Evolutionary conservation across 2,888 invertebrate genomes (phyloP).

Genomic region (Clostera curtula): DNA sequence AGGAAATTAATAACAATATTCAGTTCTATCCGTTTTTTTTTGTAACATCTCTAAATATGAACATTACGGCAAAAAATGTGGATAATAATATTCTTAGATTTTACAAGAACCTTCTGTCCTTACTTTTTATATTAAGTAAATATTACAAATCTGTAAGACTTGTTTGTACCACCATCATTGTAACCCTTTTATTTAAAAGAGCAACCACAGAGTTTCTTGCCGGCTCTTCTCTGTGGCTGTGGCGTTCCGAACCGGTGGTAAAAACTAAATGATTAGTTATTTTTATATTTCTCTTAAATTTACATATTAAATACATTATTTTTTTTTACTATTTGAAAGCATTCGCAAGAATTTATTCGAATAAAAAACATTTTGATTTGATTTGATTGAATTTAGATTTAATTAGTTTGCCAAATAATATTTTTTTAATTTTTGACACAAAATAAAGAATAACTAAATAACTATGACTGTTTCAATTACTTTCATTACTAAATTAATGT

Average conservation of each 20-base stretch:
- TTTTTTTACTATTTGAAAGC: too few species aligned
- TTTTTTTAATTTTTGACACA: background rate
- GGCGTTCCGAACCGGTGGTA: too few species aligned
- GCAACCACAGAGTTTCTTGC: too few species aligned
- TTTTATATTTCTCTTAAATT: too few species aligned
- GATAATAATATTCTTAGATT: background rate
- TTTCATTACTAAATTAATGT: background rate
- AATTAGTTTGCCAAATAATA: background rate
- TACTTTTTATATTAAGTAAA: too few species aligned
- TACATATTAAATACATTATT: too few species aligned
- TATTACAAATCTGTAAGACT: too few species aligned
- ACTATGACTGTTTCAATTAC: background rate
- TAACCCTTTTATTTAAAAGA: too few species aligned
- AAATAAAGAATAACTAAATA: background rate
- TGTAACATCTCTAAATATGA: background rate
- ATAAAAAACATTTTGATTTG: background rate
- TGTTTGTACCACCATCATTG: too few species aligned
- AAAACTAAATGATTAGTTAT: too few species aligned
- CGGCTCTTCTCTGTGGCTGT: too few species aligned
- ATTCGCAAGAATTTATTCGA: background rate
- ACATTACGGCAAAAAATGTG: background rate
- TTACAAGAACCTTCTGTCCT: too few species aligned
- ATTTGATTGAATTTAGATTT: background rate
- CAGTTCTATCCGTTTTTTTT: background rate
- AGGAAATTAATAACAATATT: constrained; percentile 2